Evolutionary conservation across 2,888 invertebrate genomes (phyloP).

Genomic region (Cosmia trapezina): DNA sequence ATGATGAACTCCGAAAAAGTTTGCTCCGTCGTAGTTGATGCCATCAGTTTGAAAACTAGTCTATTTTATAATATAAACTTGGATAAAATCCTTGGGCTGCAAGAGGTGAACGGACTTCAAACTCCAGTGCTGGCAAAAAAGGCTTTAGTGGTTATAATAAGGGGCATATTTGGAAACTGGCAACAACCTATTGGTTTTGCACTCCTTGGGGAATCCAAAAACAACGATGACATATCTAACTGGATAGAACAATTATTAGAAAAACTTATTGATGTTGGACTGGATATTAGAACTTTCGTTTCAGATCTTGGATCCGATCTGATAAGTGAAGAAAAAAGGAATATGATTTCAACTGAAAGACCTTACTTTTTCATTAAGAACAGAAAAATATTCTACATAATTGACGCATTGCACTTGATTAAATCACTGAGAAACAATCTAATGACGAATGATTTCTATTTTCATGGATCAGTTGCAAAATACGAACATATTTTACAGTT

Average conservation of each 20-base stretch:
- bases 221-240: conserved; percentile 41
- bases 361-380: conserved; percentile 65
- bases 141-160: conserved; percentile 64
- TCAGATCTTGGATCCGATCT: conserved; percentile 62
- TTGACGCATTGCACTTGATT: conserved; percentile 67
- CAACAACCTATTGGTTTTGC: conserved; percentile 65
- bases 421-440: conserved; percentile 67
- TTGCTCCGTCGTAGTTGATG: conserved; percentile 57
- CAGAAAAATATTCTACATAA: conserved; percentile 69
- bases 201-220: conserved; percentile 60
- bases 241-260: conserved; percentile 66
- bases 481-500: conserved; percentile 65
- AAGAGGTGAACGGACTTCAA: conserved; percentile 65
- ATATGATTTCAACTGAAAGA: conserved; percentile 53
- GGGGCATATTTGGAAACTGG: conserved; percentile 64
- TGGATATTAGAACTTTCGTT: conserved; percentile 62
- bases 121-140: conserved; percentile 58
- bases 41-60: conserved; percentile 60
- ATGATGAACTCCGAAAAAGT: conserved; percentile 63
- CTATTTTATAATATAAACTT: conserved; percentile 62
- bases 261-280: conserved; percentile 63
- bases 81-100: conserved; percentile 67
- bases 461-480: conserved; percentile 64
- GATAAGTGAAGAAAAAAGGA: conserved; percentile 50
- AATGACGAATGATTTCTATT: conserved; percentile 67